A percentile compares a stretch with the other conserved stretches of the same genome.
Evolutionary conservation across 1,140 invertebrate species (phyloP).

Genomic region (Apis dorsata): DNA sequence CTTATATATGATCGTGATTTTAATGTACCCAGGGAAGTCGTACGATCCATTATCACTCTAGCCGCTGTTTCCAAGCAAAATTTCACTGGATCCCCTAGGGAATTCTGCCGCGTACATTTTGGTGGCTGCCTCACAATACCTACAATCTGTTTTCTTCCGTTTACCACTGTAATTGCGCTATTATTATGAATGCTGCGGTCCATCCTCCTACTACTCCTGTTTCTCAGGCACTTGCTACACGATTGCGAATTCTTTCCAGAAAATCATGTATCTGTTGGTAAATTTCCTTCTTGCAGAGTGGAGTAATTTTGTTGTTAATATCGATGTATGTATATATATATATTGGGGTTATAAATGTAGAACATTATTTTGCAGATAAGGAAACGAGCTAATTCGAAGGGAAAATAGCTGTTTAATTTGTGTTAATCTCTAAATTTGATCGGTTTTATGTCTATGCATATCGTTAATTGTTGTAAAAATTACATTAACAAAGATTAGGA

Average conservation of each 20-base stretch:
- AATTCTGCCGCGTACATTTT: slow-evolving; percentile 35
- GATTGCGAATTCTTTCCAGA: neutral
- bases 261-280: neutral
- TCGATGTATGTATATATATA: too few relatives aligned
- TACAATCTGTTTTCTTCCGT: slow-evolving; percentile 56
- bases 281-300: neutral
- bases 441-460: too few relatives aligned
- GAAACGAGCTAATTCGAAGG: too few relatives aligned
- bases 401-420: too few relatives aligned
- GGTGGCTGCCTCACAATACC: slow-evolving; percentile 33
- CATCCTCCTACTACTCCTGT: neutral
- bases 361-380: too few relatives aligned
- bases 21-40: slow-evolving; percentile 25
- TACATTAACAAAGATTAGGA: too few relatives aligned
- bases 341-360: too few relatives aligned
- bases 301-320: neutral
- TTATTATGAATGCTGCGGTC: slow-evolving; percentile 41
- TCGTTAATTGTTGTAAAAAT: too few relatives aligned
- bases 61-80: slow-evolving; percentile 36
- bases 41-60: slow-evolving; percentile 50
- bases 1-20: slow-evolving; percentile 31
- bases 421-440: too few relatives aligned
- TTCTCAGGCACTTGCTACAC: neutral
- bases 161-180: slow-evolving; percentile 52
- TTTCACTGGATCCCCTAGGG: slow-evolving; percentile 30